A percentile compares a stretch with the other conserved stretches of the same genome.
phyloP scores from a whole-genome alignment of 2,797 vertebrate species.

The Capromys pilorides region DNA sequence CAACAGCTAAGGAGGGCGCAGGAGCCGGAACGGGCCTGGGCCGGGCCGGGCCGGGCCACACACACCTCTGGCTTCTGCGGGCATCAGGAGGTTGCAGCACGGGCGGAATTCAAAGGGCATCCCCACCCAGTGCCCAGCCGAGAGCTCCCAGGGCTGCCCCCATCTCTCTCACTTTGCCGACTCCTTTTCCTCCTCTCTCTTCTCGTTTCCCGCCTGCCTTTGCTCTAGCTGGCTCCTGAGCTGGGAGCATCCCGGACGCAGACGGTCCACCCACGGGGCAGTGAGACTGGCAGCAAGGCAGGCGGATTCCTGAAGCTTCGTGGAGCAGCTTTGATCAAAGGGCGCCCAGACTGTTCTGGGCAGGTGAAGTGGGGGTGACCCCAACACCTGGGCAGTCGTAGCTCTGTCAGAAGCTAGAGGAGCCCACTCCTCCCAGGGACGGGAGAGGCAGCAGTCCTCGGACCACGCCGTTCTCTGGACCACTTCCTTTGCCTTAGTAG shows the following conservation, averaged over 20 bases:
- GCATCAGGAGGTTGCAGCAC: not conserved
- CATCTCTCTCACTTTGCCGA: not conserved
- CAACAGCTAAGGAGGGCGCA: not conserved
- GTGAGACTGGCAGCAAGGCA: not conserved
- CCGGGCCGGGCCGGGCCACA: rapidly evolving
- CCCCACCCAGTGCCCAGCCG: not conserved
- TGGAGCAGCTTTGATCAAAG: not conserved
- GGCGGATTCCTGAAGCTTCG: not conserved
- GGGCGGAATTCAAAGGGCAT: not conserved
- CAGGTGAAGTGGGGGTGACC: not conserved
- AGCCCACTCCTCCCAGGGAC: not conserved
- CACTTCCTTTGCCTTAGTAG: not conserved
- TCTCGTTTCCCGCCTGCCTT: not conserved
- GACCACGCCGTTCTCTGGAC: not conserved
- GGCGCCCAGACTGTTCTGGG: not conserved
- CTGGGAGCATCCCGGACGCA: not conserved
- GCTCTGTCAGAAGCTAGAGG: not conserved
- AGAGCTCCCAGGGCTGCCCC: not conserved
- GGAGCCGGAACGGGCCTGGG: rapidly evolving
- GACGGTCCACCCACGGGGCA: not conserved
- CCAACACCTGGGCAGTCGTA: not conserved
- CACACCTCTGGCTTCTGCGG: not conserved
- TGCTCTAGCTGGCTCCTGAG: not conserved
- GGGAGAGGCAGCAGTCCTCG: not conserved
- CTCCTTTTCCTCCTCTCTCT: not conserved